Conservation (phyloP, 2,797 vertebrate species). For the Buceros bicornis region DNA sequence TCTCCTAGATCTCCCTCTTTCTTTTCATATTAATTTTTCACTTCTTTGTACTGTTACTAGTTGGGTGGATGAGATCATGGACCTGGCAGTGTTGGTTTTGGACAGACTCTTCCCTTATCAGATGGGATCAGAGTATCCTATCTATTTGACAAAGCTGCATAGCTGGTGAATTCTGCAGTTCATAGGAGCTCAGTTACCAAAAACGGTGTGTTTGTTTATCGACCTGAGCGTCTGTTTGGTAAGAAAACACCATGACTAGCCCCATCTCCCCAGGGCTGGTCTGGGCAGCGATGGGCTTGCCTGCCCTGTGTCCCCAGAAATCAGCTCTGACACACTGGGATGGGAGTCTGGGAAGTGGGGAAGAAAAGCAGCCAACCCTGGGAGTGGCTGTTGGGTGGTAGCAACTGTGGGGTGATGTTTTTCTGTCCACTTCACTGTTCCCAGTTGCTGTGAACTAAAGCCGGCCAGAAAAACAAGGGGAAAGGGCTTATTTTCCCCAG, state of each 20-base stretch:
- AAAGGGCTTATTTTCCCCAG: background rate
- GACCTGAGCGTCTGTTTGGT: background rate
- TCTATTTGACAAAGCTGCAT: background rate
- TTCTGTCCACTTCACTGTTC: background rate
- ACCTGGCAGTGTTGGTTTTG: conserved; percentile 46
- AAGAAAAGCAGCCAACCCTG: background rate
- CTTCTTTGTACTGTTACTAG: background rate
- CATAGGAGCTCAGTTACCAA: background rate
- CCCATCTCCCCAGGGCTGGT: background rate
- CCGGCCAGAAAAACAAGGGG: background rate
- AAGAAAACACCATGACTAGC: background rate
- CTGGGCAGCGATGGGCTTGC: background rate
- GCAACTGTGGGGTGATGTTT: background rate
- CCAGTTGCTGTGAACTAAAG: background rate
- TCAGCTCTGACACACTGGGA: background rate
- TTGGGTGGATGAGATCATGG: conserved; percentile 1
- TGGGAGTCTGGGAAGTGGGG: background rate
- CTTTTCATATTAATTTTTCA: background rate
- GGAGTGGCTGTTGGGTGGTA: background rate
- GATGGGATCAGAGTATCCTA: conserved; percentile 31
- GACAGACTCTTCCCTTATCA: conserved; percentile 45
- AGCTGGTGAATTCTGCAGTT: background rate
- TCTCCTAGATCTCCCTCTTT: background rate
- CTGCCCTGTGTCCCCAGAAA: background rate
- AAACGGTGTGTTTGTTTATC: background rate